A percentile compares a stretch with the other conserved stretches of the same genome.
Conservation (phyloP, 2,888 invertebrate genomes). For the Pristionchus arcanus region DNA sequence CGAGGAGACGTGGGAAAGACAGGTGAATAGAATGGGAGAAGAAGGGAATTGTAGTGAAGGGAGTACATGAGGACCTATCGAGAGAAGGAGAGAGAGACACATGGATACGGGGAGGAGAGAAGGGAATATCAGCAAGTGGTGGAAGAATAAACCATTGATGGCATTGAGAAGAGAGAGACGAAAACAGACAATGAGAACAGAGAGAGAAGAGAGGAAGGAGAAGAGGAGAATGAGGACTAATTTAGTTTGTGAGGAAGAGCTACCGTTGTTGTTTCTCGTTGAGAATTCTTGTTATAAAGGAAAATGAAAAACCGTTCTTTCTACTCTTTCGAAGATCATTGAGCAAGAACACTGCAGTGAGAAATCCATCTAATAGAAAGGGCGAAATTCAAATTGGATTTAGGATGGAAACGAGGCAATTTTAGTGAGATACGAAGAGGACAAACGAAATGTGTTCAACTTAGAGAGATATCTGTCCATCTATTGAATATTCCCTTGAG, state of each 20-base stretch:
- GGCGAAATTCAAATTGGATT: slow-evolving; percentile 37
- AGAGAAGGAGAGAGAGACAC: slow-evolving; percentile 22
- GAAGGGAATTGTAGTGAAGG: slow-evolving; percentile 3
- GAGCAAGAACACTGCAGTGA: background rate
- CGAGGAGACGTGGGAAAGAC: background rate
- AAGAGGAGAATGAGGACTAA: slow-evolving; percentile 2
- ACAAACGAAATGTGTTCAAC: slow-evolving; percentile 2
- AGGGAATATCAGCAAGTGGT: background rate
- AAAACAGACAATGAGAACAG: background rate
- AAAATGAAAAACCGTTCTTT: background rate
- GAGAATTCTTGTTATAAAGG: background rate
- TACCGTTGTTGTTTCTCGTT: background rate
- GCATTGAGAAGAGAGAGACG: background rate
- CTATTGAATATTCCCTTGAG: background rate
- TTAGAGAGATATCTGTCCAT: background rate
- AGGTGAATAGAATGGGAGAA: background rate
- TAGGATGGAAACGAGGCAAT: slow-evolving; percentile 18
- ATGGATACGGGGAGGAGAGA: background rate
- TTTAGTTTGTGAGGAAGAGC: background rate
- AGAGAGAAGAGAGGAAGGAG: background rate
- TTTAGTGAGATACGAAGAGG: slow-evolving; percentile 9
- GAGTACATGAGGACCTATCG: slow-evolving; percentile 6
- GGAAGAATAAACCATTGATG: background rate
- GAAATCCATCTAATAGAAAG: background rate
- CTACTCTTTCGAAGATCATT: background rate